Conservation (phyloP, 1,140 invertebrate genomes). For the Apocrypta bakeri region DNA sequence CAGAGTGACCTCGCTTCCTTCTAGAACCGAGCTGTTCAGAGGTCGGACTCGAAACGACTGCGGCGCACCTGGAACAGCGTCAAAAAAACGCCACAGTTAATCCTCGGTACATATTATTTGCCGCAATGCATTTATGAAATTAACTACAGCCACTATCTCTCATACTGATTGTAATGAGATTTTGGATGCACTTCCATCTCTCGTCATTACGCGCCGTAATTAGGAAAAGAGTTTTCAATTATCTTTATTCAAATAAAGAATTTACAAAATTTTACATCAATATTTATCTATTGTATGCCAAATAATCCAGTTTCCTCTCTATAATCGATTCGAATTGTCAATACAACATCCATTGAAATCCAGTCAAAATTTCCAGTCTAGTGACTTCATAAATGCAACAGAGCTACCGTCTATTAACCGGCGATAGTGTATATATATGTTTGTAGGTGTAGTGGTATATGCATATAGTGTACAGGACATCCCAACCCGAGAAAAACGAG, state of each 20-base stretch:
- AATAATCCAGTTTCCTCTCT: neutral
- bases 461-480: neutral
- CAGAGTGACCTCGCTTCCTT: slow-evolving; percentile 87
- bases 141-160: too few relatives aligned
- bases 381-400: slow-evolving; percentile 8
- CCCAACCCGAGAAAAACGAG: slow-evolving; percentile 8
- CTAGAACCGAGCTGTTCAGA: slow-evolving; percentile 84
- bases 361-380: neutral
- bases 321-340: neutral
- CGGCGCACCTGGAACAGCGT: slow-evolving; percentile 56
- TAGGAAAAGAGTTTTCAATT: too few relatives aligned
- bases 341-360: too few relatives aligned
- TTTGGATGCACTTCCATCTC: neutral
- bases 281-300: too few relatives aligned
- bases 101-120: neutral
- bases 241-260: too few relatives aligned
- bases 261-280: too few relatives aligned
- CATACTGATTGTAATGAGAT: too few relatives aligned
- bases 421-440: neutral
- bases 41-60: slow-evolving; percentile 89
- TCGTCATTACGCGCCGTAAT: too few relatives aligned
- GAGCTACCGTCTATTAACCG: neutral
- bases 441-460: too few relatives aligned
- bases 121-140: neutral
- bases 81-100: neutral